Evolutionary conservation across 2,113 vertebrate genomes (phyloP), one percentile per base, ranked within the genome.

Genomic region (Amblyornis subalaris): DNA sequence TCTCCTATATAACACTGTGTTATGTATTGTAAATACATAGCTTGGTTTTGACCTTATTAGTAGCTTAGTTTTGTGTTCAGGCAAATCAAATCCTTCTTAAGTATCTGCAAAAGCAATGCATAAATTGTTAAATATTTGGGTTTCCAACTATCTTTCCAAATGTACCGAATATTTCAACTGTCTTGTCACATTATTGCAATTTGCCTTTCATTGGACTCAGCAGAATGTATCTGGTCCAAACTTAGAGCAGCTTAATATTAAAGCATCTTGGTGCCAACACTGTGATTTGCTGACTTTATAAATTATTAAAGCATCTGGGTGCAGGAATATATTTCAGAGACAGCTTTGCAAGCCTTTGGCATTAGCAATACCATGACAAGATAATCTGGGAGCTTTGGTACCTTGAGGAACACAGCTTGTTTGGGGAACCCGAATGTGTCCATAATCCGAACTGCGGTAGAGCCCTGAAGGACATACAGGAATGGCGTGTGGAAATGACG

Each of bases 281-380:
- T 22, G 12, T 84, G 62, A 85, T 92, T 91, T 92, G 58, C 74
- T 92, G 78, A 38, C 67, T 85, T 72, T 36, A 91, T 96, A 69
- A 95, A 96, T 94, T 95, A 95, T 94, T 96, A 72, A 94, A 66
- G 53, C 50, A n/a, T 57, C 70, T 85, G 61, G 48, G 86, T 77
- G 31, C n/a, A 85, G 65, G 22, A 78, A 84, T 86, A 28, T 64
- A 84, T 57, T 81, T 90, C 48, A 87, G 69, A 84, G 79, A 87
- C 61, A 78, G 29, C 36, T 81, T 90, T 86, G 53, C 50, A 64
- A 53, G 51, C 36, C 55, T 92, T 81, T 84, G 36, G 40, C 36
- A 65, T 79, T 75, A 94, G 28, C 73, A 82, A 25, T 64, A 51
- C 31, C 45, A 22, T 81, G 60, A 93, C 64, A 93, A 84, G 55